Evolutionary conservation across 1,140 invertebrate genomes (phyloP), one percentile per base, ranked within the genome.

Genomic region (Brachionus manjavacas): DNA sequence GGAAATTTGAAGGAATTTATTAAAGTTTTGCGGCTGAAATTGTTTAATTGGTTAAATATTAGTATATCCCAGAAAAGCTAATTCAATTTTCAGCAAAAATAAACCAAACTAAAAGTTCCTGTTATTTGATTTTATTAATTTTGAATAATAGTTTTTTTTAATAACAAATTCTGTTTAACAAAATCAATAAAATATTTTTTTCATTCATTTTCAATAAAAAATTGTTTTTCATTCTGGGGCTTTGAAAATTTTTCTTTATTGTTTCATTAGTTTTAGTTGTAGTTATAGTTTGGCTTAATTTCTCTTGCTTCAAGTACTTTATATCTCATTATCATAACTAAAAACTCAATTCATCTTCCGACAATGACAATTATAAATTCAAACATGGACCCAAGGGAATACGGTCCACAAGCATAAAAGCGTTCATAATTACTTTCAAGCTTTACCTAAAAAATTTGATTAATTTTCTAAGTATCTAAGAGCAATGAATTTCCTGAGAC

Each of bases 221-320:
- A 72, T 72, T 72, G 25, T 7, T 16, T 39, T 72, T 72, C 31
- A 39, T 35, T 28, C 8, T 39, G 31, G n/a, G 28, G 14, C n/a
- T 20, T 72, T 31, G 16, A 16, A 72, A 72, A 72, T 72, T 39
- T 72, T 35, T 31, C 4, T 72, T 72, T 72, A 72, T 72, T 72
- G 68, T 72, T 72, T 72, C 68, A 72, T 72, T 72, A 72, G 68
- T 72, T 60, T 20, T 72, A 72, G 68, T 72, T 72, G 68, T 72
- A 72, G 39, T 70, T 70, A 0, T 72, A 43, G 39, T 20, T 60
- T 60, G 16, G 52, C 16, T 60, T 60, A 60, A 60, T 23, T 23
- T 60, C 52, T 20, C 25, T 60, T 60, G 52, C 52, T 60, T 60
- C 52, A 60, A 60, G 52, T 60, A 60, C 52, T 60, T 60, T 60